Evolutionary conservation across 2,888 invertebrate species (phyloP), one percentile per base, ranked within the genome.

Genomic region (Tachystola acroxantha): DNA sequence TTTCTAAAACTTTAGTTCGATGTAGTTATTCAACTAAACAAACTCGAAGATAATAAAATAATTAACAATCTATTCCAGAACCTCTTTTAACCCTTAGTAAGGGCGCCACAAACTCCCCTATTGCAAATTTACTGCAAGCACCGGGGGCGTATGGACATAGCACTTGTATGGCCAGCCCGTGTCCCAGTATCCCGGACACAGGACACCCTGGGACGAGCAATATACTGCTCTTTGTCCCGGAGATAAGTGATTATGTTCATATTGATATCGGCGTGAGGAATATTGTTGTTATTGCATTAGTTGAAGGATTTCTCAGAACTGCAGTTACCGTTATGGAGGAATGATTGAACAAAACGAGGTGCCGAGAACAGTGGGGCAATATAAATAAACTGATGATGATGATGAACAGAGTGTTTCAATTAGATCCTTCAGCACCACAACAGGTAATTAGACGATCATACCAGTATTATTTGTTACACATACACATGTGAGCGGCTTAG

Each of bases 151-250:
- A 72, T 73, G 50, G 64, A 64, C 71, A 64, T 44, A 65, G 68
- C 74, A 69, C 71, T 75, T 56, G 64, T 62, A 50, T 43, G 45
- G 40, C 50, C 64, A 59, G 59, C 67, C 7, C 19, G 14, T 4
- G 12, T 1, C 6, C 24, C 10, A 10, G 10, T 6, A 26, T 10
- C 12, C 26, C 10, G 26, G 33, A 26, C 14, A n/a, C 26, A 13
- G 22, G 33, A 25, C 33, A 53, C 59, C 57, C 57, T 45, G 47
- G 39, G 45, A 48, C 37, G 54, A 45, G 53, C 54, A 49, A 59
- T 60, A 59, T 57, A 48, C 49, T 47, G 32, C 32, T 39, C 39
- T 48, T 52, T 57, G 51, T 55, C 43, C 9, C 19, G 20, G 32
- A 22, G 7, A 28, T 12, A n/a, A 30, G 10, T 10, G 16, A 30